Evolutionary conservation across 2,797 vertebrate genomes (phyloP).

Genomic region (Anisognathus igniventris): DNA sequence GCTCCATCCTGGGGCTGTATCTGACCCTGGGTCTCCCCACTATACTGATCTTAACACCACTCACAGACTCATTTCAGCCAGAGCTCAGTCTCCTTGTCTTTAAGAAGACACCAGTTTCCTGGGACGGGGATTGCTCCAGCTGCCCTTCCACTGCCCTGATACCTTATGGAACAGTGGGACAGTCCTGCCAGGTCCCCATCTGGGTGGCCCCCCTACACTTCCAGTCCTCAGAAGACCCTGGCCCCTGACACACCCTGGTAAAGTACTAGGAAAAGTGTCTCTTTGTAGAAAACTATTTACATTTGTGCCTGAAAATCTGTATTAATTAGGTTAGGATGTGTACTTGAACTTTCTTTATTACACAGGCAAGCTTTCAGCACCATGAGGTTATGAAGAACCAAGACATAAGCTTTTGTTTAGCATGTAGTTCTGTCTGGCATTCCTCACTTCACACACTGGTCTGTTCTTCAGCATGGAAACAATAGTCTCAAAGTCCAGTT

Average conservation of each 20-base stretch:
- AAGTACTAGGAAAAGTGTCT: not conserved
- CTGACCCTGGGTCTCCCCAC: too few species aligned
- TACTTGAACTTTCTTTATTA: not conserved
- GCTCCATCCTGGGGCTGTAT: not conserved
- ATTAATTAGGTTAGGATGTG: not conserved
- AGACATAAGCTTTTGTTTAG: not conserved
- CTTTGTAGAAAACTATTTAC: not conserved
- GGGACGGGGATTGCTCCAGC: not conserved
- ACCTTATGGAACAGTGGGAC: too few species aligned
- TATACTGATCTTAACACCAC: not conserved
- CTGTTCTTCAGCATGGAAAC: not conserved
- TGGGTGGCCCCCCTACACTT: accelerated
- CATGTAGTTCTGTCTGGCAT: not conserved
- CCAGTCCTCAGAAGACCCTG: not conserved
- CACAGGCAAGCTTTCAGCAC: not conserved
- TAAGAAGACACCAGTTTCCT: accelerated
- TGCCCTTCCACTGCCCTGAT: not conserved
- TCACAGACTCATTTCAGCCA: not conserved
- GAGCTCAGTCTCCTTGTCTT: not conserved
- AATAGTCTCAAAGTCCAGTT: not conserved
- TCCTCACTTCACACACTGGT: not conserved
- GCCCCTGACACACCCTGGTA: accelerated
- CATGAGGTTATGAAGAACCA: not conserved
- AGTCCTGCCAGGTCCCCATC: too few species aligned
- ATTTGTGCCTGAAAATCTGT: not conserved